These are phyloP conservation scores for Cheumatopsyche charites DNA, from an alignment of 1,140 invertebrate genomes.

Conservation along the genomic window DNA sequence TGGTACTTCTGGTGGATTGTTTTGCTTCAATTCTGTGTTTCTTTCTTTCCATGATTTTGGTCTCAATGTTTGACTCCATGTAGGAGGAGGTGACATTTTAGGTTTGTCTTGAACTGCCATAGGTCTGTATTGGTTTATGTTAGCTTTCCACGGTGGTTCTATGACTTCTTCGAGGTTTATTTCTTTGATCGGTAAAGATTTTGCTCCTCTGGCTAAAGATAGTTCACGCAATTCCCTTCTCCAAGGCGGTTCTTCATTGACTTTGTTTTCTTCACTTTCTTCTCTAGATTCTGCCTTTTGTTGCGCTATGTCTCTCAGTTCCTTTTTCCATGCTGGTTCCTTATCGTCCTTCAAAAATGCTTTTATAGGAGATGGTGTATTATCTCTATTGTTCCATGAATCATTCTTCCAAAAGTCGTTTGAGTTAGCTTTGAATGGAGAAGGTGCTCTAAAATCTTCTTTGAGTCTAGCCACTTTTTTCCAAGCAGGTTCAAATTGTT, in stretches of 20 bases:
- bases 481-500: not conserved
- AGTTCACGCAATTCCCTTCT: slow-evolving; percentile 59
- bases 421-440: slow-evolving; percentile 8
- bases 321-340: slow-evolving; percentile 47
- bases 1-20: slow-evolving; percentile 50
- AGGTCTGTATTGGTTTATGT: slow-evolving; percentile 21
- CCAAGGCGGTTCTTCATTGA: slow-evolving; percentile 57
- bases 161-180: slow-evolving; percentile 20
- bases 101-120: slow-evolving; percentile 23
- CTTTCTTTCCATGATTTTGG: slow-evolving; percentile 57
- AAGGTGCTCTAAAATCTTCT: slow-evolving; percentile 19
- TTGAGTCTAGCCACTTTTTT: slow-evolving; percentile 2
- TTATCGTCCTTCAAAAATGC: slow-evolving; percentile 35
- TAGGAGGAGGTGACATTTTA: slow-evolving; percentile 49
- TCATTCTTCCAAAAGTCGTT: slow-evolving; percentile 41
- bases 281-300: slow-evolving; percentile 42
- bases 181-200: slow-evolving; percentile 13
- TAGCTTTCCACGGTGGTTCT: slow-evolving; percentile 32
- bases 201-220: slow-evolving; percentile 49
- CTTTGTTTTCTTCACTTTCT: slow-evolving; percentile 35
- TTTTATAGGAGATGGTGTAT: not conserved
- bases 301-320: slow-evolving; percentile 44
- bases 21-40: slow-evolving; percentile 56
- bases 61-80: slow-evolving; percentile 60
- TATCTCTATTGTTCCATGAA: slow-evolving; percentile 35